A percentile compares a stretch with the other conserved stretches of the same genome.
phyloP scores from a whole-genome alignment of 2,888 invertebrate genomes.

The Nebria brevicollis region DNA sequence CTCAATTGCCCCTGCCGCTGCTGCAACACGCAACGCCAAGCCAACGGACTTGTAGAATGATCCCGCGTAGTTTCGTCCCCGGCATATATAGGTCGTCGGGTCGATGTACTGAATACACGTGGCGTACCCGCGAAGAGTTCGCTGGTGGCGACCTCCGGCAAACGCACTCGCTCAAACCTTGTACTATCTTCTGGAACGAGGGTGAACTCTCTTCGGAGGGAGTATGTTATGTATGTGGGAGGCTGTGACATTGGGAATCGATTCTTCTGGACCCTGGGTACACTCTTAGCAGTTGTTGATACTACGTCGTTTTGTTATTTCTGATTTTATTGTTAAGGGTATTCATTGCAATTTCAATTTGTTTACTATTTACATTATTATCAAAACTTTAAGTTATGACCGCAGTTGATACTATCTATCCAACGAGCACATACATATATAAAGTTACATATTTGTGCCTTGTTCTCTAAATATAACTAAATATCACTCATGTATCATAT shows the following conservation, averaged over 20 bases:
- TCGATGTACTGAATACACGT: background rate
- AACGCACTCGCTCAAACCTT: background rate
- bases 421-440: too few relatives aligned
- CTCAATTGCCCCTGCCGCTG: background rate
- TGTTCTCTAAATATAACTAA: too few relatives aligned
- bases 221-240: background rate
- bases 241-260: background rate
- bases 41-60: background rate
- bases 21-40: background rate
- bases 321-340: background rate
- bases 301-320: background rate
- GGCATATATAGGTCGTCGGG: background rate
- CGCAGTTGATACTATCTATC: too few relatives aligned
- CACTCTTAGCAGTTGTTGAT: background rate
- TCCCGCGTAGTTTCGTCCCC: background rate
- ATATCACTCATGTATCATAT: too few relatives aligned
- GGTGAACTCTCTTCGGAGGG: background rate
- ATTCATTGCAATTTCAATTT: background rate
- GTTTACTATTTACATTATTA: too few relatives aligned
- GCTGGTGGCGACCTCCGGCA: background rate
- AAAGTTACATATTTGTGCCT: too few relatives aligned
- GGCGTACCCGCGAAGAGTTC: background rate
- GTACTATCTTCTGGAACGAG: background rate
- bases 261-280: background rate
- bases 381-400: too few relatives aligned